Conservation (phyloP, 2,797 vertebrate genomes). For the Sebastes matsubarae region DNA sequence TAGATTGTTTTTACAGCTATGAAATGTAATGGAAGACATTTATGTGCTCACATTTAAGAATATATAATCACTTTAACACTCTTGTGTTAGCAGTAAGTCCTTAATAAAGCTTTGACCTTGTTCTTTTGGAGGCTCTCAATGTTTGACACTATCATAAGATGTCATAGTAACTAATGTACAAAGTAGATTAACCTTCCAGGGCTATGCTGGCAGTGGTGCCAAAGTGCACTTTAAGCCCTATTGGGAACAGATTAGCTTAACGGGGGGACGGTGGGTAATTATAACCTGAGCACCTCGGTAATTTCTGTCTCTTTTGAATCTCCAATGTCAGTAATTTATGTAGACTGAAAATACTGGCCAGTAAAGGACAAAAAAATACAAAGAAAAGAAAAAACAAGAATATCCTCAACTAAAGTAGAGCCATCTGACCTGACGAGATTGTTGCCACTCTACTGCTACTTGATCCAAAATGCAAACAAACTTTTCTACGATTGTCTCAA, state of each 20-base stretch:
- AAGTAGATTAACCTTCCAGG: slow-evolving; percentile 11
- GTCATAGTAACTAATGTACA: background rate
- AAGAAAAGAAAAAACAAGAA: background rate
- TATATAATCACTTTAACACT: background rate
- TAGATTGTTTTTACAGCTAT: background rate
- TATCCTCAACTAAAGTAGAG: background rate
- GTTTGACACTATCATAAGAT: slow-evolving; percentile 17
- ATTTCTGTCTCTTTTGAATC: slow-evolving; percentile 1
- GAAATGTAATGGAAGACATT: background rate
- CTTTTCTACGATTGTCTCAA: background rate
- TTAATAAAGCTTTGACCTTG: slow-evolving; percentile 13
- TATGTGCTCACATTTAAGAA: background rate
- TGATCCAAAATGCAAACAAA: background rate
- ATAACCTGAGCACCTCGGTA: background rate
- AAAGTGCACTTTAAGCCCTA: background rate
- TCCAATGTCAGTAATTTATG: background rate
- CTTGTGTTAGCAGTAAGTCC: background rate
- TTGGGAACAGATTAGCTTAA: slow-evolving; percentile 20
- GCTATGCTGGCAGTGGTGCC: background rate
- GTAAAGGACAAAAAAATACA: background rate
- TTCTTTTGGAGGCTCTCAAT: slow-evolving; percentile 1
- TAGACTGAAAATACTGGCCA: background rate
- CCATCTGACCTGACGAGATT: background rate
- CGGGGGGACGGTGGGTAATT: background rate
- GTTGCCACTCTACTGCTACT: background rate